Evolutionary conservation across 2,888 invertebrate species (phyloP), one percentile per base, ranked within the genome.

Genomic region (Apotomis capreana): DNA sequence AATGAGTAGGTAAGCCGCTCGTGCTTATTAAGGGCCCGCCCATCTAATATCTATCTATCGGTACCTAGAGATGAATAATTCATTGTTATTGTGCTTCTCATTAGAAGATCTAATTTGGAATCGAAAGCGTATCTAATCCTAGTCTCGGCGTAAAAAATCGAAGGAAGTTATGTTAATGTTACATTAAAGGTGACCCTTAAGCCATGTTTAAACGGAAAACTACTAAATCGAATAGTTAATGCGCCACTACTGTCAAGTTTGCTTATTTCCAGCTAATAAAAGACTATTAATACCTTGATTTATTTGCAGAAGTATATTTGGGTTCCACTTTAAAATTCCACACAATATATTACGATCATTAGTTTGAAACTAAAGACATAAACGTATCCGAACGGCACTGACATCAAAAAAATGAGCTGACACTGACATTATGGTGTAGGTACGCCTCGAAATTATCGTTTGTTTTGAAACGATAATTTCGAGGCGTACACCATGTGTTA

Each of bases 51-150:
- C 76, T 78, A 78, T 75, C 77, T 80, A 77, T 82, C 80, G 79
- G 83, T 80, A 83, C 84, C 81, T 81, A 80, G 77, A 70, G 72
- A 75, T 84, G 80, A 84, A 87, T 87, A 80, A 86, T 87, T 83
- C 81, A 86, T 84, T 81, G 76, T 83, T 84, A 81, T 82, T 79
- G 79, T 82, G 77, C 77, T 79, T 67, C 68, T 80, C 78, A 82
- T 84, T 82, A 81, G 74, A 78, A 75, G 78, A 78, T 80, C 81
- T 84, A 83, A 85, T 83, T 84, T 76, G 75, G 76, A 82, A 82
- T 83, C 77, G 84, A 87, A 85, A 86, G 83, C 84, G 83, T 79
- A 78, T 84, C 84, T 84, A 87, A 87, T 86, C 80, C 79, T 77
- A 80, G 75, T 75, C 79, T 68, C 78, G 76, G 75, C 6, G 59